phyloP scores from a whole-genome alignment of 2,888 invertebrate genomes.

The Oscheius sp. region DNA sequence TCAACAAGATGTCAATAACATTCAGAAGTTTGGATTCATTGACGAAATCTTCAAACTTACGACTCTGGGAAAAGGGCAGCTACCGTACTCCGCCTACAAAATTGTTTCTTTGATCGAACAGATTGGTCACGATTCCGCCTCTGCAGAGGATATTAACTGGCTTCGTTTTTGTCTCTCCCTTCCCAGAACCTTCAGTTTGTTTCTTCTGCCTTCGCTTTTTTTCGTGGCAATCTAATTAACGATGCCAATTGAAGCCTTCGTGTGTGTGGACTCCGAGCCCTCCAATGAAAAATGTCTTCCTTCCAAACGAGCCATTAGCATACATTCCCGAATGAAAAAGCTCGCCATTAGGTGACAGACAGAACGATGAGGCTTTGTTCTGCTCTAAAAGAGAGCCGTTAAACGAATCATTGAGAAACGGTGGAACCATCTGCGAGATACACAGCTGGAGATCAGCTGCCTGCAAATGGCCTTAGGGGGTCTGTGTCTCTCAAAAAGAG shows the following conservation, averaged over 20 bases:
- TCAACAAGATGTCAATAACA: too few relatives aligned
- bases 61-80: neutral
- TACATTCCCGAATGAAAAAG: neutral
- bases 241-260: slow-evolving; percentile 5
- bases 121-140: slow-evolving; percentile 11
- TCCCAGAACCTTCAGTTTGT: neutral
- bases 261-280: neutral
- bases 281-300: slow-evolving; percentile 16
- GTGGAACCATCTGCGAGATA: slow-evolving; percentile 24
- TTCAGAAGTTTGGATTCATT: too few relatives aligned
- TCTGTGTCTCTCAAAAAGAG: too few relatives aligned
- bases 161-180: slow-evolving; percentile 16
- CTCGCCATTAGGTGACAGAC: neutral
- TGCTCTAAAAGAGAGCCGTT: neutral
- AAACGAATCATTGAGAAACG: slow-evolving; percentile 19
- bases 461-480: slow-evolving; percentile 1
- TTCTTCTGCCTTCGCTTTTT: neutral
- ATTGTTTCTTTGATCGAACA: slow-evolving; percentile 5
- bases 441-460: slow-evolving; percentile 19
- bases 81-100: neutral
- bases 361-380: slow-evolving; percentile 5
- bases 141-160: slow-evolving; percentile 4
- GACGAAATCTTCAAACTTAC: neutral
- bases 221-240: neutral
- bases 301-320: slow-evolving; percentile 3